Conservation (phyloP, 2,113 vertebrate genomes). For the Pseudonaja textilis region DNA sequence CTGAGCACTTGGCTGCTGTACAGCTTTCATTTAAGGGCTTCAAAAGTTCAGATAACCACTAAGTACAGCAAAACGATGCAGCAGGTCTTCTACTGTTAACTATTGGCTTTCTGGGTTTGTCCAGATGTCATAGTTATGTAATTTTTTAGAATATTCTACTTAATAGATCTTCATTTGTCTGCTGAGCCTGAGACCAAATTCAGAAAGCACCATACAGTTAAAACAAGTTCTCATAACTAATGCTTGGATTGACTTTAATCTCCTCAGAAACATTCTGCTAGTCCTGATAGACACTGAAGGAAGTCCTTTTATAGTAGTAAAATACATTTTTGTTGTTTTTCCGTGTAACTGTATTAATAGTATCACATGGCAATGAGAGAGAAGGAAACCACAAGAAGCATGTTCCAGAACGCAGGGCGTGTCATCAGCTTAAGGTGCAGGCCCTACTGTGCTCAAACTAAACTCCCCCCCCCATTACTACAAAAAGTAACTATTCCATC, state of each 20-base stretch:
- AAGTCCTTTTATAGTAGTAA: background rate
- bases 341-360: background rate
- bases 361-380: background rate
- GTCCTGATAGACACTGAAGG: slow-evolving; percentile 2
- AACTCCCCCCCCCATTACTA: background rate
- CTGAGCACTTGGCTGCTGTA: background rate
- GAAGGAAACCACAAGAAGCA: slow-evolving; percentile 24
- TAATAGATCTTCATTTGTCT: background rate
- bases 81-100: background rate
- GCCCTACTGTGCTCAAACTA: background rate
- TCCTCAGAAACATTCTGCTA: background rate
- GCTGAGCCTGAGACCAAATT: background rate
- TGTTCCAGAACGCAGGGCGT: background rate
- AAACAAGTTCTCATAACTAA: background rate
- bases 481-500: background rate
- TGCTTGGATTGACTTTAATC: background rate
- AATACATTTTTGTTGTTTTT: background rate
- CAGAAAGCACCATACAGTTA: background rate
- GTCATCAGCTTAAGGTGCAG: background rate
- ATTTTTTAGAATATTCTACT: background rate
- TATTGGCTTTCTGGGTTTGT: background rate
- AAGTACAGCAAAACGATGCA: background rate
- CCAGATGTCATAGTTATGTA: background rate
- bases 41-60: background rate
- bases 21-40: background rate